Evolutionary conservation across 2,113 vertebrate species (phyloP).

Genomic region (Glaucomys volans): DNA sequence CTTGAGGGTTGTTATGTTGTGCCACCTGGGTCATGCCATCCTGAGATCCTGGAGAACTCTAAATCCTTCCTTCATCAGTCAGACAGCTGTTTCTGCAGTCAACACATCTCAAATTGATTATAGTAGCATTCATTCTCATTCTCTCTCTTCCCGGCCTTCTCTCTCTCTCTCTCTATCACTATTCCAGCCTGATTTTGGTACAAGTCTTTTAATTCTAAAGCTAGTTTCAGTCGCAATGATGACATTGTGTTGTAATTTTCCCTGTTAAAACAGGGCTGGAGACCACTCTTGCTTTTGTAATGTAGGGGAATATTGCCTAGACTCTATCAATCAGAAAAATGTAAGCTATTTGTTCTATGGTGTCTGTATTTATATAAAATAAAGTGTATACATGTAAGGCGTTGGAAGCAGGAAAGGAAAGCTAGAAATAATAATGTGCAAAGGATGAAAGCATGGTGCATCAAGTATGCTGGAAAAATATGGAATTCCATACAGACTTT

Average conservation of each 20-base stretch:
- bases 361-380: not conserved
- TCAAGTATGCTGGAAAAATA: not conserved
- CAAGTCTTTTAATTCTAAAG: conserved; percentile 4
- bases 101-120: not conserved
- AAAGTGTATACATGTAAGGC: not conserved
- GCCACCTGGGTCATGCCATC: not conserved
- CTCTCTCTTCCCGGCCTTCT: not conserved
- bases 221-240: not conserved
- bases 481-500: not conserved
- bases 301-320: not conserved
- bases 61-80: not conserved
- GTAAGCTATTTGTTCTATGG: not conserved
- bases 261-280: not conserved
- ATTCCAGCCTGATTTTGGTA: not conserved
- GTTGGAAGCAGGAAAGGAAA: not conserved
- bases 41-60: not conserved
- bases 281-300: not conserved
- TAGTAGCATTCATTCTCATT: not conserved
- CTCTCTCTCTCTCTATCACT: not conserved
- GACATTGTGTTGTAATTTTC: not conserved
- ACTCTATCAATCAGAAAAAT: not conserved
- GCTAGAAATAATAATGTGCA: not conserved
- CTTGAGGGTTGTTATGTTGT: not conserved
- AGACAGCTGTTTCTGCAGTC: not conserved
- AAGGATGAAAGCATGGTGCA: not conserved